phyloP scores from a whole-genome alignment of 1,140 invertebrate genomes.

The Parasteatoda tepidariorum region DNA sequence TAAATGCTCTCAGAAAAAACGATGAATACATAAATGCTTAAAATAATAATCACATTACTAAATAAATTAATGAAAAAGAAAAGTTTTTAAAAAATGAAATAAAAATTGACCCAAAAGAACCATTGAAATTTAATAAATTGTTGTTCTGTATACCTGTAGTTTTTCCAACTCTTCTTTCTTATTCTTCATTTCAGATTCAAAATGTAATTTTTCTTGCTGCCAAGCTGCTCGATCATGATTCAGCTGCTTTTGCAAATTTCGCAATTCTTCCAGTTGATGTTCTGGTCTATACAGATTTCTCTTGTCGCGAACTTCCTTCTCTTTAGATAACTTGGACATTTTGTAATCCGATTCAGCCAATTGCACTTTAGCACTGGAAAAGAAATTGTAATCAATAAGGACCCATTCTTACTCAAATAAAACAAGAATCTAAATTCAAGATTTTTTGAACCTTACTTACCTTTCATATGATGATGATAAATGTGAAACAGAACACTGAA shows the following conservation, averaged over 20 bases:
- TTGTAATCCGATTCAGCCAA: conserved; percentile 32
- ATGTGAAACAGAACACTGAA: conserved; percentile 38
- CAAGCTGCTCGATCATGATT: conserved; percentile 83
- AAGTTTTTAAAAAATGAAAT: too few relatives aligned
- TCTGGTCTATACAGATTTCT: conserved; percentile 75
- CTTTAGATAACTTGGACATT: conserved; percentile 34
- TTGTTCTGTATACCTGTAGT: conserved; percentile 71
- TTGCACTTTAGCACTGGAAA: conserved; percentile 29
- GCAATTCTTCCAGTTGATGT: conserved; percentile 79
- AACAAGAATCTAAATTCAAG: too few relatives aligned
- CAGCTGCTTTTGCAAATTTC: conserved; percentile 81
- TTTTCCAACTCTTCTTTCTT: conserved; percentile 73
- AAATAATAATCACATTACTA: too few relatives aligned
- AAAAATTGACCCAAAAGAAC: too few relatives aligned
- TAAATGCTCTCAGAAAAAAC: too few relatives aligned
- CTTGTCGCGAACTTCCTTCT: conserved; percentile 53
- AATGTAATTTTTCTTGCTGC: conserved; percentile 74
- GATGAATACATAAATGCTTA: too few relatives aligned
- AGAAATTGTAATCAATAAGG: not conserved
- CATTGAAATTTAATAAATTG: too few relatives aligned
- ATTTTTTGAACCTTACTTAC: not conserved
- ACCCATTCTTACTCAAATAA: not conserved
- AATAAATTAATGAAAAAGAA: too few relatives aligned
- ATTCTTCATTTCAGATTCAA: conserved; percentile 74
- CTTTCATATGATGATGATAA: conserved; percentile 37